Conservation (phyloP, 2,113 vertebrate genomes). For the Myrmecophaga tridactyla region DNA sequence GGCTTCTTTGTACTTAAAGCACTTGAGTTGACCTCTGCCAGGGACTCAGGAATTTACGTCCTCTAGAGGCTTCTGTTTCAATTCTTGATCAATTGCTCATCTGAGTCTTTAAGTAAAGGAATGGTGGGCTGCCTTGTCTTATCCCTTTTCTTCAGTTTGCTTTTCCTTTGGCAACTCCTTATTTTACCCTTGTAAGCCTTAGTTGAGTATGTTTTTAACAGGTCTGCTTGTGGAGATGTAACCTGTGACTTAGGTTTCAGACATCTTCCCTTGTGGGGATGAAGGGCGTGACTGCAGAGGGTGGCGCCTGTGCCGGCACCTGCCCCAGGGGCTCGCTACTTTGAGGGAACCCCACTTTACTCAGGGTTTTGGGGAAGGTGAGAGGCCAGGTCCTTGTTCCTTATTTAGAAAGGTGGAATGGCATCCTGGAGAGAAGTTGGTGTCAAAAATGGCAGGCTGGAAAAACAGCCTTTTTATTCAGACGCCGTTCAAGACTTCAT, state of each 20-base stretch:
- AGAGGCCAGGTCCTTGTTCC: neutral
- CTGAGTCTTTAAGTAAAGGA: neutral
- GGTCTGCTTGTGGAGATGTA: neutral
- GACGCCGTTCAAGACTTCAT: neutral
- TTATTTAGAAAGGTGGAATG: neutral
- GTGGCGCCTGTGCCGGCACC: neutral
- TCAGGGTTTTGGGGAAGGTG: neutral
- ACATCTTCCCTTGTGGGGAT: neutral
- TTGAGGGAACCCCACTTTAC: neutral
- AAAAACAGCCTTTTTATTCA: neutral
- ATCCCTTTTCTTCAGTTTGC: neutral
- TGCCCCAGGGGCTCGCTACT: neutral
- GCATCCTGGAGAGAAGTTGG: neutral
- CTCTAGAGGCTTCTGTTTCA: neutral
- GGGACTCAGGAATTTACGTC: neutral
- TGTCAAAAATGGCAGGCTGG: neutral
- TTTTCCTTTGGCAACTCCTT: neutral
- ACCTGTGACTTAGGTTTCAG: neutral
- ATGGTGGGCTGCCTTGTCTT: neutral
- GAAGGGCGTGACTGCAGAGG: too few species aligned
- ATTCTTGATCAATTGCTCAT: neutral
- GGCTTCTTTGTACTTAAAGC: neutral
- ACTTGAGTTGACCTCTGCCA: neutral
- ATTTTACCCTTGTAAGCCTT: neutral
- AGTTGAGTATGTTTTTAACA: neutral